Conservation (phyloP, 2,797 vertebrate species). For the Characodon lateralis region DNA sequence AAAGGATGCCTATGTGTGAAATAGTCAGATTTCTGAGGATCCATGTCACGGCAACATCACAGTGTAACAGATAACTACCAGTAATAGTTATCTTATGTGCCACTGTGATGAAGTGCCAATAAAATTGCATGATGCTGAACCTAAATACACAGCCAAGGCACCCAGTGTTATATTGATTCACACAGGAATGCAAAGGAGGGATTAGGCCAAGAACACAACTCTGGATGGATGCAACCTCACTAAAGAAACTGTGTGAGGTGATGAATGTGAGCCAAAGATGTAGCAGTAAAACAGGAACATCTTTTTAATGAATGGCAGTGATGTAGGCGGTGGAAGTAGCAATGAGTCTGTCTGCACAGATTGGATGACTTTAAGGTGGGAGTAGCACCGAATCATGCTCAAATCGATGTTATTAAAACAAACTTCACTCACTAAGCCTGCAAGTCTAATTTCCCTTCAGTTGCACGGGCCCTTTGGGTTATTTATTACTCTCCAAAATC, state of each 20-base stretch:
- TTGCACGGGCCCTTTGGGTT: conserved; percentile 13
- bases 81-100: neutral
- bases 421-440: conserved; percentile 31
- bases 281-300: neutral
- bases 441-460: conserved; percentile 50
- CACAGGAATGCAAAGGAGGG: conserved; percentile 8
- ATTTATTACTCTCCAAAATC: conserved; percentile 21
- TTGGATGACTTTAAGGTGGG: neutral
- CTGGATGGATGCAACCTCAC: neutral
- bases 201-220: neutral
- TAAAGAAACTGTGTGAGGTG: neutral
- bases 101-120: neutral
- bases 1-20: neutral
- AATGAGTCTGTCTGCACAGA: neutral
- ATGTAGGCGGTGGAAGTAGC: neutral
- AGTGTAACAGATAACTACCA: neutral
- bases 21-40: neutral
- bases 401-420: conserved; percentile 44
- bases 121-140: neutral
- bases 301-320: neutral
- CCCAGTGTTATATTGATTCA: conserved; percentile 2
- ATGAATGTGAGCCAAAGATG: conserved; percentile 4
- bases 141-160: conserved; percentile 3
- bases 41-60: neutral
- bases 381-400: conserved; percentile 8